Conservation (phyloP, 2,797 vertebrate genomes). For the Thunnus albacares region DNA sequence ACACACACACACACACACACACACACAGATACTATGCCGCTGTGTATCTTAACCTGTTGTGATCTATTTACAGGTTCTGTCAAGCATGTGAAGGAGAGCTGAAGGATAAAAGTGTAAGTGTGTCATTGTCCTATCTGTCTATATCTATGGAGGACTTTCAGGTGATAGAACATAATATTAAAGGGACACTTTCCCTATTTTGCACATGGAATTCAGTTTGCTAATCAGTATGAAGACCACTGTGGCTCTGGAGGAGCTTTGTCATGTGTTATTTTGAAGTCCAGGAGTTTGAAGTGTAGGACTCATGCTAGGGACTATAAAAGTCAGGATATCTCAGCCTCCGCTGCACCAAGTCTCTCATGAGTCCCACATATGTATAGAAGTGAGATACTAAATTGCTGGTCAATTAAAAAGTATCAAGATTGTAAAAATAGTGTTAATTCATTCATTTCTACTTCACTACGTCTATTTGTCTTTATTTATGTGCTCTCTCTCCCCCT, state of each 20-base stretch:
- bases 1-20: constrained; percentile 7
- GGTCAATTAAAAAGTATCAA: not conserved
- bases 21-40: not conserved
- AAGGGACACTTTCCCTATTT: not conserved
- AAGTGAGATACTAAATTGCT: not conserved
- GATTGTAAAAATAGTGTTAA: not conserved
- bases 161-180: not conserved
- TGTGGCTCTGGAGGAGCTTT: not conserved
- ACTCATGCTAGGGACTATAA: no score
- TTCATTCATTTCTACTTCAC: not conserved
- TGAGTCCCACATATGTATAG: not conserved
- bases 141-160: not conserved
- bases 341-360: not conserved
- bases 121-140: no score
- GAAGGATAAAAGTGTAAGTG: constrained; percentile 93
- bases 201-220: not conserved
- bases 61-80: constrained; percentile 88
- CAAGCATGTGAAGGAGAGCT: constrained; percentile 93
- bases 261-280: not conserved
- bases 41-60: constrained; percentile 17
- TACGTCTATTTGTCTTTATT: not conserved
- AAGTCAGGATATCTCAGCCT: no score
- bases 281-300: no score
- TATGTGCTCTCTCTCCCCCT: constrained; percentile 14
- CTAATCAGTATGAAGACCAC: not conserved